Conservation (phyloP, 2,888 invertebrate genomes). For the Malthinus seriepunctatus region DNA sequence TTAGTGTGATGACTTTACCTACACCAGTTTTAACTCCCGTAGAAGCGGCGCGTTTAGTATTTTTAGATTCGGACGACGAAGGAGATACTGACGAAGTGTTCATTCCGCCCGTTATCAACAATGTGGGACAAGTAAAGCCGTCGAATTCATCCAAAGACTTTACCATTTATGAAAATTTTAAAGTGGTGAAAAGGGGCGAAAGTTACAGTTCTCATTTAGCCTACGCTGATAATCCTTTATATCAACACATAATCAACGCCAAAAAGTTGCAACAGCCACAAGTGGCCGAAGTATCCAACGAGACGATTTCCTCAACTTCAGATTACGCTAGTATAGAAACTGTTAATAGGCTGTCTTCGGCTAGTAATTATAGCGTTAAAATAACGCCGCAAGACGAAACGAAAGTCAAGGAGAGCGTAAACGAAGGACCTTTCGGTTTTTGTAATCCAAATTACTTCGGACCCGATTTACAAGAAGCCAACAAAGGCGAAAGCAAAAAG, state of each 20-base stretch:
- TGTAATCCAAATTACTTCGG: constrained; percentile 78
- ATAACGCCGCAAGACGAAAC: constrained; percentile 51
- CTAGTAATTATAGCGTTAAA: constrained; percentile 55
- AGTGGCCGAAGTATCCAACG: constrained; percentile 59
- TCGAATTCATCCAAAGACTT: constrained; percentile 30
- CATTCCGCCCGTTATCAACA: constrained; percentile 32
- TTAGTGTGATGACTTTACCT: constrained; percentile 63
- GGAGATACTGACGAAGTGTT: constrained; percentile 51
- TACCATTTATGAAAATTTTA: constrained; percentile 58
- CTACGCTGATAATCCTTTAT: constrained; percentile 54
- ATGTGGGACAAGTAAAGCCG: constrained; percentile 37
- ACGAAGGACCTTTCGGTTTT: constrained; percentile 64
- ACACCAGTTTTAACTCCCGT: constrained; percentile 69
- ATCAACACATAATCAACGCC: constrained; percentile 61
- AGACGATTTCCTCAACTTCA: constrained; percentile 68
- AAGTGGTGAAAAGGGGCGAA: constrained; percentile 58
- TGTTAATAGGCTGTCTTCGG: constrained; percentile 61
- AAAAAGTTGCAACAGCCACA: constrained; percentile 62
- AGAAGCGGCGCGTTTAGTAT: constrained; percentile 70
- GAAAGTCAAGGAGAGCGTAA: constrained; percentile 42
- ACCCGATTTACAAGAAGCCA: constrained; percentile 59
- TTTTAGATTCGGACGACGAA: constrained; percentile 71
- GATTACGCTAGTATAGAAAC: constrained; percentile 78
- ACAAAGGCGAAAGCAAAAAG: constrained; percentile 37
- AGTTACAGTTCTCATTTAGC: constrained; percentile 61